phyloP scores from a whole-genome alignment of 2,888 invertebrate species.

The Drosophila kambysellisi region DNA sequence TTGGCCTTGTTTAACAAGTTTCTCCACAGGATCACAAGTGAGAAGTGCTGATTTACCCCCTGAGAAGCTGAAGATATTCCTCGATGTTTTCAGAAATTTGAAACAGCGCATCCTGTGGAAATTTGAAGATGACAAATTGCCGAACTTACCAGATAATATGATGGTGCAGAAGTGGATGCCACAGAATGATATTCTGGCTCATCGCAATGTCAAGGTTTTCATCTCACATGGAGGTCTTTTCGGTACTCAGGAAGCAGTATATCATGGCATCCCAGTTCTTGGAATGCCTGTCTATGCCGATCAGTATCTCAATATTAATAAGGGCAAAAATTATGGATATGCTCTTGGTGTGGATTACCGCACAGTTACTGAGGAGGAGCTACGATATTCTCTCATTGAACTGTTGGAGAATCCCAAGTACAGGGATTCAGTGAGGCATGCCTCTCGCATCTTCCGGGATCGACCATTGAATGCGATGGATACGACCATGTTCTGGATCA shows the following conservation, averaged over 20 bases:
- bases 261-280: slow-evolving; percentile 83
- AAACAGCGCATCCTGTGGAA: slow-evolving; percentile 85
- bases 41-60: slow-evolving; percentile 82
- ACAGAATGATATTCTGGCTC: slow-evolving; percentile 85
- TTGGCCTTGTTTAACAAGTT: neutral
- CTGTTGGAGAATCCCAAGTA: slow-evolving; percentile 83
- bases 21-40: slow-evolving; percentile 83
- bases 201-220: slow-evolving; percentile 84
- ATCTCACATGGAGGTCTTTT: slow-evolving; percentile 84
- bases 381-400: slow-evolving; percentile 71
- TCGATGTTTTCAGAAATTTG: slow-evolving; percentile 82
- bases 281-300: slow-evolving; percentile 84
- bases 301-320: slow-evolving; percentile 80
- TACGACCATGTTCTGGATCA: slow-evolving; percentile 84
- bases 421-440: slow-evolving; percentile 66
- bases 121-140: slow-evolving; percentile 83
- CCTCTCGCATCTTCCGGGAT: slow-evolving; percentile 81
- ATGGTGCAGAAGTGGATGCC: slow-evolving; percentile 86
- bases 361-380: slow-evolving; percentile 66
- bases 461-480: slow-evolving; percentile 80
- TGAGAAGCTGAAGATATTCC: slow-evolving; percentile 80
- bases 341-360: slow-evolving; percentile 73
- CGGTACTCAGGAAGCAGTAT: slow-evolving; percentile 83
- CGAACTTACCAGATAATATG: slow-evolving; percentile 83
- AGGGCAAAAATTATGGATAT: slow-evolving; percentile 72